Conservation (phyloP, 1,140 invertebrate genomes). For the Zaprionus lachaisei region DNA sequence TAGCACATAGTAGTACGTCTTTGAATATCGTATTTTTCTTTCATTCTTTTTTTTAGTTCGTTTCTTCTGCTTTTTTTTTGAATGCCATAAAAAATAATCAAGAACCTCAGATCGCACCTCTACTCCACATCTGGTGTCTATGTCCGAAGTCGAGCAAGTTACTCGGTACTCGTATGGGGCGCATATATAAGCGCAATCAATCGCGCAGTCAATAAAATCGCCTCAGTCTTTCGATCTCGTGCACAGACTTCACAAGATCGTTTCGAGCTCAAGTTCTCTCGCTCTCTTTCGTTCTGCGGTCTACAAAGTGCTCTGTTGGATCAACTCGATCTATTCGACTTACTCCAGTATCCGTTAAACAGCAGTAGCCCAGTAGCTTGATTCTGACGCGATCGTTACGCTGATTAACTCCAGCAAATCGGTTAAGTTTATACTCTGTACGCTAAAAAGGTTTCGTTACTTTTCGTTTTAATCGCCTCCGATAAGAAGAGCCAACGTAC, state of each 20-base stretch:
- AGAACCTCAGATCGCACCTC: conserved; percentile 57
- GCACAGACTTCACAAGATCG: conserved; percentile 6
- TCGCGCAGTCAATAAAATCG: conserved; percentile 57
- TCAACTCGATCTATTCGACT: background rate
- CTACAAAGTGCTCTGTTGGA: background rate
- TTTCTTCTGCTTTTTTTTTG: conserved; percentile 53
- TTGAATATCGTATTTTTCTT: background rate
- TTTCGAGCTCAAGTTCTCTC: background rate
- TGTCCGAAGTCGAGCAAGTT: conserved; percentile 45
- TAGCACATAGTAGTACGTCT: conserved; percentile 58
- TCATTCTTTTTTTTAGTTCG: background rate
- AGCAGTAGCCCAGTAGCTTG: background rate
- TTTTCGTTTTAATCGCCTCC: background rate
- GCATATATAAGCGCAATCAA: conserved; percentile 74
- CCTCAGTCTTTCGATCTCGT: conserved; percentile 28
- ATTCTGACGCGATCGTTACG: conserved; percentile 7
- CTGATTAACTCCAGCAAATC: background rate
- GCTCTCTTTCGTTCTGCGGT: background rate
- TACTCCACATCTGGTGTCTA: conserved; percentile 44
- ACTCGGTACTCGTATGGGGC: conserved; percentile 17
- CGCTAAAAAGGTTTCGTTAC: background rate
- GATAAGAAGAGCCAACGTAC: conserved; percentile 1
- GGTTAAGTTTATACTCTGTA: conserved; percentile 12
- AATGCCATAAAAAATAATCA: conserved; percentile 73
- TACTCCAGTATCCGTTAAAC: conserved; percentile 3